These are phyloP conservation scores for Cichlasoma orientale DNA, from an alignment of 2,797 vertebrate genomes.

Conservation along the genomic window DNA sequence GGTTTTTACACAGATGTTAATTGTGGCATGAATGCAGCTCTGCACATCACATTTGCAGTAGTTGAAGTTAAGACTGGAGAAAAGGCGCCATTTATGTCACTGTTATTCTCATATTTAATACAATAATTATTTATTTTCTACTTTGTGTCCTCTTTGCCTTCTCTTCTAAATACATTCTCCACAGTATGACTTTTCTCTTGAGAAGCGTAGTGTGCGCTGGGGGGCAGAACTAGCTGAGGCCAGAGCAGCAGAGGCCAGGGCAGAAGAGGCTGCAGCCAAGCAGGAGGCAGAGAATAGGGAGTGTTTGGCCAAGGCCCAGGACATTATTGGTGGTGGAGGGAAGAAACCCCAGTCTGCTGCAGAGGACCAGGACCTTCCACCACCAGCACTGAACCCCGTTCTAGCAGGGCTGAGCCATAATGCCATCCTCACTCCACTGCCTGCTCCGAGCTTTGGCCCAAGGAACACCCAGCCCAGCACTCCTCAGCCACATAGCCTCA, in stretches of 20 bases:
- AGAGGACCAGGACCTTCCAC: conserved; percentile 79
- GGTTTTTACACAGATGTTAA: conserved; percentile 36
- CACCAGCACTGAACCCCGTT: conserved; percentile 92
- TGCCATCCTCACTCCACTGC: conserved; percentile 92
- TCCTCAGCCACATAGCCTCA: conserved; percentile 87
- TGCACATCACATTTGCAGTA: background rate
- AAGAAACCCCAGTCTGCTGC: conserved; percentile 57
- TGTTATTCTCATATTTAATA: background rate
- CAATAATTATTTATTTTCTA: background rate
- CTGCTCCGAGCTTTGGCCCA: conserved; percentile 86
- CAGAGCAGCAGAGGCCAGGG: conserved; percentile 84
- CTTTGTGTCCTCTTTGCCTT: background rate
- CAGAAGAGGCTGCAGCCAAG: conserved; percentile 79
- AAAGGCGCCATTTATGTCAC: background rate
- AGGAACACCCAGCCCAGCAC: conserved; percentile 81
- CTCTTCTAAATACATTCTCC: conserved; percentile 14
- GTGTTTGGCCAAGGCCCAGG: conserved; percentile 76
- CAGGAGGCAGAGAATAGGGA: conserved; percentile 77
- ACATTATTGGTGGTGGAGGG: conserved; percentile 64
- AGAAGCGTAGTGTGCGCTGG: conserved; percentile 90
- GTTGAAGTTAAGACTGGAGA: background rate
- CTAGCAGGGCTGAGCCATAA: conserved; percentile 92
- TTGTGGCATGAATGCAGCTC: background rate
- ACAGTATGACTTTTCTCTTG: conserved; percentile 97
- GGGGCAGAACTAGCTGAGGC: conserved; percentile 88